Evolutionary conservation across 1,140 invertebrate genomes (phyloP).

Genomic region (Pemphigus obesinymphae): DNA sequence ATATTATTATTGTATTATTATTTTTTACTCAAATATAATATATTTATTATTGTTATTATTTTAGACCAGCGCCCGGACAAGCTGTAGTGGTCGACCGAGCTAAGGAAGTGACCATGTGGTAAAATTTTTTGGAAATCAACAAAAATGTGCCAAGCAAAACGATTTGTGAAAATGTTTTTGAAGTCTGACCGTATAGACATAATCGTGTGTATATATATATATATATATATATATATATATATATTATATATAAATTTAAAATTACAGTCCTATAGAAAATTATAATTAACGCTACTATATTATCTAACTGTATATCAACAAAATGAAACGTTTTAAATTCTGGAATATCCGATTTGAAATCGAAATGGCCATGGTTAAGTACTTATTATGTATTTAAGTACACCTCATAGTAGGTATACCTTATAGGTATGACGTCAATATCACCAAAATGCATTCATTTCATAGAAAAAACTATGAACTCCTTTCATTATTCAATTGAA

Average conservation of each 20-base stretch:
- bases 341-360: background rate
- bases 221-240: background rate
- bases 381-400: too few species aligned
- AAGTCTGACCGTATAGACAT: conserved; percentile 35
- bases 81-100: conserved; percentile 32
- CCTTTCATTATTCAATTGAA: too few species aligned
- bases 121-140: background rate
- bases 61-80: conserved; percentile 11
- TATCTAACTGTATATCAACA: background rate
- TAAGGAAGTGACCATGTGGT: conserved; percentile 43
- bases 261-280: conserved; percentile 8
- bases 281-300: background rate
- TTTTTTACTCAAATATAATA: background rate
- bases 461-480: too few species aligned
- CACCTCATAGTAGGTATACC: too few species aligned
- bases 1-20: background rate
- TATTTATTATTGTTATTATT: background rate
- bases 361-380: too few species aligned
- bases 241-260: background rate
- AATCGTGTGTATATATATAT: conserved; percentile 16
- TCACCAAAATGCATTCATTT: too few species aligned
- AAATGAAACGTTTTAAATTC: background rate
- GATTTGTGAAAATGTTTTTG: conserved; percentile 32
- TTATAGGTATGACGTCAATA: too few species aligned
- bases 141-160: conserved; percentile 32